Conservation (phyloP, 2,113 vertebrate genomes). For the Mystacornis crossleyi region DNA sequence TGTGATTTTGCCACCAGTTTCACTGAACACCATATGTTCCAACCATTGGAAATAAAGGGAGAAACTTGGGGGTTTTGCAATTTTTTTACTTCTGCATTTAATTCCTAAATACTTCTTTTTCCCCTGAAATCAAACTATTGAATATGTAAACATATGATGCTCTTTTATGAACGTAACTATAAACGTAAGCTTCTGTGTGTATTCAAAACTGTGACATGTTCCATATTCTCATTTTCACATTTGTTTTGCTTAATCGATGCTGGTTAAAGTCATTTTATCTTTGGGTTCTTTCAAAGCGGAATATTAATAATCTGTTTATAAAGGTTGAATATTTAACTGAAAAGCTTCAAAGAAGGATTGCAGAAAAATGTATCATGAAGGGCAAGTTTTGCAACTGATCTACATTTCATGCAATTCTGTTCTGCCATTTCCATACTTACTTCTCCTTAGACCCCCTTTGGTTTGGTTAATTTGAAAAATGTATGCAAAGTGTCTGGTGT, state of each 20-base stretch:
- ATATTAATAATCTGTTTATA: neutral
- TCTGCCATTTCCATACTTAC: neutral
- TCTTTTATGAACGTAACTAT: neutral
- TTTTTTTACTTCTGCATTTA: neutral
- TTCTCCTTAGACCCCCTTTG: neutral
- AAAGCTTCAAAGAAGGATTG: neutral
- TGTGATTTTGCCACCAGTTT: neutral
- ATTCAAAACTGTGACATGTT: neutral
- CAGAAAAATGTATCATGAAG: neutral
- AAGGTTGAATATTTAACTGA: neutral
- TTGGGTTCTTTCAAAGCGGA: neutral
- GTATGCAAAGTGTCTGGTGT: neutral
- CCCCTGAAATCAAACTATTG: neutral
- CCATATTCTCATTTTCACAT: neutral
- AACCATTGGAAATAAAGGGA: neutral
- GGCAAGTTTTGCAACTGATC: neutral
- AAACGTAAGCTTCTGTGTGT: neutral
- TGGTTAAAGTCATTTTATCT: neutral
- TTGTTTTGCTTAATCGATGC: neutral
- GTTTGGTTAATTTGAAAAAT: neutral
- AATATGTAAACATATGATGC: neutral
- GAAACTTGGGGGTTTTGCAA: accelerated
- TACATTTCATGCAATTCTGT: neutral
- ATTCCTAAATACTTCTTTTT: neutral
- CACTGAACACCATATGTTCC: neutral